phyloP scores from a whole-genome alignment of 2,113 vertebrate species.

The Oceanites oceanicus region DNA sequence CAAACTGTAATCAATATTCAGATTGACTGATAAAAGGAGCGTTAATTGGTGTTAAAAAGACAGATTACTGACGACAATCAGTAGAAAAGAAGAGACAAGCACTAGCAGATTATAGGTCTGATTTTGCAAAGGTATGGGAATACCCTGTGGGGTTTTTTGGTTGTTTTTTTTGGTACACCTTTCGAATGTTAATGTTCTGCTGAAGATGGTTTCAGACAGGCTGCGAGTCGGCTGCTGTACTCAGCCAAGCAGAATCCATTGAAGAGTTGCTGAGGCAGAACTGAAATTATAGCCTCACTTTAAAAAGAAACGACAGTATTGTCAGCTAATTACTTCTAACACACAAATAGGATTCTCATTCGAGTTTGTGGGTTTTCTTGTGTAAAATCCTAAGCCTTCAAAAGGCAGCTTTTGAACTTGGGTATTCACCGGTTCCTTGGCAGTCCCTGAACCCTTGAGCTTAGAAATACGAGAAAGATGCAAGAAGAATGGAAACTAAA shows the following conservation, averaged over 20 bases:
- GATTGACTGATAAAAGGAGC: background rate
- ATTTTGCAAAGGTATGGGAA: slow-evolving; percentile 39
- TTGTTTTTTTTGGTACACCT: background rate
- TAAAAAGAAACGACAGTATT: background rate
- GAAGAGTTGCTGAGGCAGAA: slow-evolving; percentile 67
- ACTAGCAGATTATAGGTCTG: background rate
- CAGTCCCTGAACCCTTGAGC: background rate
- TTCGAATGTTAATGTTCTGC: slow-evolving; percentile 61
- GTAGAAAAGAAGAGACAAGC: background rate
- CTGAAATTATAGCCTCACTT: slow-evolving; percentile 57
- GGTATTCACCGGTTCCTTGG: background rate
- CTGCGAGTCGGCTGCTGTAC: slow-evolving; percentile 31
- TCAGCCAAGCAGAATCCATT: slow-evolving; percentile 46
- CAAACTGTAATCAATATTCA: slow-evolving; percentile 17
- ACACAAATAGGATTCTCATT: background rate
- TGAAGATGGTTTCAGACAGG: slow-evolving; percentile 50
- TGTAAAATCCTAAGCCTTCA: slow-evolving; percentile 30
- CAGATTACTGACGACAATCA: slow-evolving; percentile 13
- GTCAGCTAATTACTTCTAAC: slow-evolving; percentile 24
- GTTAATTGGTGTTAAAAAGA: slow-evolving; percentile 21
- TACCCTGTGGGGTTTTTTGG: background rate
- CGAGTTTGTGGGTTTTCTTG: background rate
- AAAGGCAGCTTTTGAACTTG: slow-evolving; percentile 12
- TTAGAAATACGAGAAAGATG: background rate
- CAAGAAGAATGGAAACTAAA: slow-evolving; percentile 41